Conservation (phyloP, 2,888 invertebrate genomes). For the Drosophila fungiperda region DNA sequence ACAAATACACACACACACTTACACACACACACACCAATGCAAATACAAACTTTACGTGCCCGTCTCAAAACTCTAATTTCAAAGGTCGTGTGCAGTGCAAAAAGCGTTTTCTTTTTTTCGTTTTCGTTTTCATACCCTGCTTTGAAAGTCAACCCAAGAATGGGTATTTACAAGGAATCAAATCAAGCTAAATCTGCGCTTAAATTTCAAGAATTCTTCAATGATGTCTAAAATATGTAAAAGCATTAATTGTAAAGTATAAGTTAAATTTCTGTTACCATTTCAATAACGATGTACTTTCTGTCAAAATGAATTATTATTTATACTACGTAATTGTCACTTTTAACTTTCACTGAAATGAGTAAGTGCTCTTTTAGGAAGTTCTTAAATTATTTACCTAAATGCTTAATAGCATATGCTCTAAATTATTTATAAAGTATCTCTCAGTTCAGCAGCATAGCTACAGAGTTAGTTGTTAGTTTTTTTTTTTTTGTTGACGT, state of each 20-base stretch:
- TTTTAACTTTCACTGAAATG: background rate
- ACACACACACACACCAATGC: conserved; percentile 18
- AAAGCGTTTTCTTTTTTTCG: conserved; percentile 45
- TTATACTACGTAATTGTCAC: background rate
- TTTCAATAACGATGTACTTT: background rate
- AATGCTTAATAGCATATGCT: background rate
- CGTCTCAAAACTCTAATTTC: conserved; percentile 79
- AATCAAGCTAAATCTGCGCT: background rate
- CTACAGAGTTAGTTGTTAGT: background rate
- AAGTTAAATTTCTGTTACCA: background rate
- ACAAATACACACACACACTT: conserved; percentile 9
- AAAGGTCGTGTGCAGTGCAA: conserved; percentile 65
- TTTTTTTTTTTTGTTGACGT: conserved; percentile 21
- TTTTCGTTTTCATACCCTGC: conserved; percentile 43
- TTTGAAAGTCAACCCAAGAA: background rate
- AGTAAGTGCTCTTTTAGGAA: background rate
- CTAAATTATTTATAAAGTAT: conserved; percentile 15
- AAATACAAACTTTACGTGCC: conserved; percentile 67
- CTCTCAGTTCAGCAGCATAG: conserved; percentile 14
- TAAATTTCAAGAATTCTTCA: background rate
- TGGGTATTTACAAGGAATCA: background rate
- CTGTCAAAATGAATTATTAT: background rate
- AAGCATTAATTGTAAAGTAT: background rate
- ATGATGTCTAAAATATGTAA: background rate
- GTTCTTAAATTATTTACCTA: background rate